Base-by-base conservation (phyloP, 2,113 vertebrate species). In the Orycteropus afer region DNA sequence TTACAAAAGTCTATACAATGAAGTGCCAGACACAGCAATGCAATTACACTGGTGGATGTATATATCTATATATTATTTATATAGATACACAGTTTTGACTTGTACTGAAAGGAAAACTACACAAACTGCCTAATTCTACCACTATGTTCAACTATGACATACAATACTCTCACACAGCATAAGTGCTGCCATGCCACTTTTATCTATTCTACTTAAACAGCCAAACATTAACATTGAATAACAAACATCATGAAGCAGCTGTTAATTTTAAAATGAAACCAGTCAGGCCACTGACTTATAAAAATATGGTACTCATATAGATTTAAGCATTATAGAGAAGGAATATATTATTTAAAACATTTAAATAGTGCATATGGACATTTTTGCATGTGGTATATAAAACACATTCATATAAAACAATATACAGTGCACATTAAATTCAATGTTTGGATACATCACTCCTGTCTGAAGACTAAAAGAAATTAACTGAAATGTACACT, bases 61-160 rank as follows among this genome's bases (percentile, higher is more conserved):
- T 98, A 98, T 98, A 97, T 98, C 98, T 98, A 98, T 97, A 97
- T 97, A 95, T 74, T 93, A 79, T 23, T 81, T 94, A 97, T 98
- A 95, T 98, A 94, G 98, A 98, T 98, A 98, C 96, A 98, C 93
- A 97, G 96, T 96, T 97, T 98, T 98, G 98, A 98, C 97, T 98
- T 98, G 97, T 98, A 98, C 94, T 98, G n/a, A 98, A 98, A 98
- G 98, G 97, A 98, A 98, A 98, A 98, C 96, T 98, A 98, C 96
- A 98, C 98, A 98, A 97, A 98, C 97, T 98, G 98, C 97, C 98
- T 98, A 98, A 94, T 96, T 97, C 97, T 98, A 98, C 97, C 98
- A 98, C 98, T 99, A 99, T 99, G 98, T 98, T 99, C 98, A 98
- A 98, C 98, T 98, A 99, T 99, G 99, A 99, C 98, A 99, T 99